These are phyloP conservation scores for Amphipoea oculea DNA, from an alignment of 2,888 invertebrate species.

Conservation along the genomic window DNA sequence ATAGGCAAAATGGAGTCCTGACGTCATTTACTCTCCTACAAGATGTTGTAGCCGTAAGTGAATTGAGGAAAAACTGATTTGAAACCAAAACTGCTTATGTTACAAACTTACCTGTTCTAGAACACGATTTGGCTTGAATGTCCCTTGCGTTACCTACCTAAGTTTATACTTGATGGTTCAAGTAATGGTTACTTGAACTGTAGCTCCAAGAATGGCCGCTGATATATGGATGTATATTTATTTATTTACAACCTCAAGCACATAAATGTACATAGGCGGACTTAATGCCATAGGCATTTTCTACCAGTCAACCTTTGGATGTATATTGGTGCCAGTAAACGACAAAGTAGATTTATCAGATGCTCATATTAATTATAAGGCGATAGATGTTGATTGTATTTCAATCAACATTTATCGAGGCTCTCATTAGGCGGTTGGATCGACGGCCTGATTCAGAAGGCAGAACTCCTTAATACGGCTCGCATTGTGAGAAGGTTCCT, in stretches of 20 bases:
- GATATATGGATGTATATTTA: neutral
- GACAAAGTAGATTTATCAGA: neutral
- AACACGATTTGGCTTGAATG: neutral
- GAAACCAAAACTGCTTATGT: neutral
- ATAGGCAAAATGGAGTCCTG: neutral
- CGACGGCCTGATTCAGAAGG: too few relatives aligned
- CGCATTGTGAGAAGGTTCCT: too few relatives aligned
- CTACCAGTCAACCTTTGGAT: too few relatives aligned
- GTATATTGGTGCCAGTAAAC: neutral
- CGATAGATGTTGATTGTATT: too few relatives aligned
- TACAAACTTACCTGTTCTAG: neutral
- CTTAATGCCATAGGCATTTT: too few relatives aligned
- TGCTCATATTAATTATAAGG: neutral
- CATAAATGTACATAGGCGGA: too few relatives aligned
- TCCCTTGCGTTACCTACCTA: neutral
- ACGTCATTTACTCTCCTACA: neutral
- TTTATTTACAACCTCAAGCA: too few relatives aligned
- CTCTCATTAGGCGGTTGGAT: too few relatives aligned
- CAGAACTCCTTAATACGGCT: too few relatives aligned
- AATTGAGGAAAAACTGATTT: conserved; percentile 33
- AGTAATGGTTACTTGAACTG: neutral
- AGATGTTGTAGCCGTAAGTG: neutral
- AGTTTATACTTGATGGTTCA: neutral
- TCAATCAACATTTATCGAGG: too few relatives aligned
- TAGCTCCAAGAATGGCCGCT: neutral